These are phyloP conservation scores for Cladopsammia gracilis DNA, from an alignment of 64 coral and sea anemone genomes.

Conservation along the genomic window DNA sequence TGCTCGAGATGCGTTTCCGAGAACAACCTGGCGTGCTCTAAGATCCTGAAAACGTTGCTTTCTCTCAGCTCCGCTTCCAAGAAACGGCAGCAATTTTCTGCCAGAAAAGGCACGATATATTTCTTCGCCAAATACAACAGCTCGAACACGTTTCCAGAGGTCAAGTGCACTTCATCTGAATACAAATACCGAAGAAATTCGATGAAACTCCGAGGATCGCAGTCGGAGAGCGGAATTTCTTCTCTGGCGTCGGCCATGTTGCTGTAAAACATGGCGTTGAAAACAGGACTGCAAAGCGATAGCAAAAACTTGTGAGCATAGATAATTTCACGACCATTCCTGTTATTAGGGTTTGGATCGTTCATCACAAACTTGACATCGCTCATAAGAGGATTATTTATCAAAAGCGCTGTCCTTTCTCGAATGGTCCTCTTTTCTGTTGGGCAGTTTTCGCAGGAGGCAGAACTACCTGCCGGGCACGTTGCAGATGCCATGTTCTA, in stretches of 20 bases:
- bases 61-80: conserved; percentile 50
- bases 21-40: conserved; percentile 58
- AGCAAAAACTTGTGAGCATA: conserved; percentile 60
- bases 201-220: conserved; percentile 38
- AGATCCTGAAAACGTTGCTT: conserved; percentile 56
- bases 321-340: background rate
- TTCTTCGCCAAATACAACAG: conserved; percentile 75
- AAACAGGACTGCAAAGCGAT: conserved; percentile 55
- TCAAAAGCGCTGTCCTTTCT: conserved; percentile 56
- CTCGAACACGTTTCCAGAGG: conserved; percentile 45
- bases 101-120: conserved; percentile 60
- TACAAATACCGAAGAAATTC: conserved; percentile 62
- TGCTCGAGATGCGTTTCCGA: conserved; percentile 22
- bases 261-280: conserved; percentile 67
- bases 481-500: conserved; percentile 17
- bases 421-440: conserved; percentile 58
- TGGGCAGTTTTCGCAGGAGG: background rate
- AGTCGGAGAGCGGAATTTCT: conserved; percentile 64
- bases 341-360: background rate
- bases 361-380: conserved; percentile 52
- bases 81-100: conserved; percentile 53
- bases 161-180: conserved; percentile 59
- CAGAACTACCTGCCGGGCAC: background rate
- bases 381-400: conserved; percentile 68
- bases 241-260: conserved; percentile 48